Evolutionary conservation across 2,797 vertebrate species (phyloP).

Genomic region (Lagorchestes hirsutus): DNA sequence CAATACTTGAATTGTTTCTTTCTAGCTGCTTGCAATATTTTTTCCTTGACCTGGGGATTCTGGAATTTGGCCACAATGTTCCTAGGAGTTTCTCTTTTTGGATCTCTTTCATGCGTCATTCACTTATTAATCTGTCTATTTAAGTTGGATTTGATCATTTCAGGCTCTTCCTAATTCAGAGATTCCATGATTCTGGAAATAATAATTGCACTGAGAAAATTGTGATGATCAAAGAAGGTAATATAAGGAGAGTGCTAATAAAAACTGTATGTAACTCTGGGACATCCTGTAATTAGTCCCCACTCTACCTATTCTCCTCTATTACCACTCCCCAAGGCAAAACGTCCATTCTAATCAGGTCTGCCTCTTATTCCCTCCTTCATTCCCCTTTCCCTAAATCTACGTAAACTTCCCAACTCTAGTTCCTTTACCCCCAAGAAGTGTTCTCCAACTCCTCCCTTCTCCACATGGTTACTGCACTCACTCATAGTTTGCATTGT

Average conservation of each 20-base stretch:
- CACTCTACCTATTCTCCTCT: neutral
- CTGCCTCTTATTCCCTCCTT: neutral
- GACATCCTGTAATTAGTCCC: neutral
- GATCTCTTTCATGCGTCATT: no score
- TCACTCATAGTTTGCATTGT: neutral
- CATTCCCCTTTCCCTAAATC: neutral
- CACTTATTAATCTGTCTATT: neutral
- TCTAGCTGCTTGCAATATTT: no score
- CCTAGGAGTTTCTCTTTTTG: no score
- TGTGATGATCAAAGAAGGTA: neutral
- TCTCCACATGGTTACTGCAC: neutral
- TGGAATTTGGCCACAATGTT: no score
- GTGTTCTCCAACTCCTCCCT: neutral
- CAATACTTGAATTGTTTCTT: no score
- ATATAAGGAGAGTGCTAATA: neutral
- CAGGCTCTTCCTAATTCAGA: neutral
- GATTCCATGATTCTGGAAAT: neutral
- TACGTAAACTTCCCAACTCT: neutral
- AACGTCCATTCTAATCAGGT: neutral
- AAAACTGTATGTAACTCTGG: neutral
- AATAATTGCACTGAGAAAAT: neutral
- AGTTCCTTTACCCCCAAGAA: neutral
- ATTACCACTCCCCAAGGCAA: neutral
- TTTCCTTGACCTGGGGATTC: no score
- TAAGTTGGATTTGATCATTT: neutral